Evolutionary conservation across 2,113 vertebrate species (phyloP).

Genomic region (Antigone vipio): DNA sequence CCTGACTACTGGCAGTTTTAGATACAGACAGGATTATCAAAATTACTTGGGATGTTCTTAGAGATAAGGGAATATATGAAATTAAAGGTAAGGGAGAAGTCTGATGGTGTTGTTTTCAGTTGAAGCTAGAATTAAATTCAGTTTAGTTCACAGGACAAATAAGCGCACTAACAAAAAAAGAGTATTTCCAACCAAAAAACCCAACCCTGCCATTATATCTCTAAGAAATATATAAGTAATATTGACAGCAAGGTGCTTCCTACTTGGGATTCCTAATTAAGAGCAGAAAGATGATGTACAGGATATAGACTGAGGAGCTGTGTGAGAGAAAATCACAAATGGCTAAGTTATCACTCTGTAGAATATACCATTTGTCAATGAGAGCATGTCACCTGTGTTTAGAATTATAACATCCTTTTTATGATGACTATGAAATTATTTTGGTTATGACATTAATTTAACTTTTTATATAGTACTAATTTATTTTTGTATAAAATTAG

Average conservation of each 20-base stretch:
- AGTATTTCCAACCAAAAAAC: not conserved
- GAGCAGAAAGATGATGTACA: not conserved
- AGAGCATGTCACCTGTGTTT: not conserved
- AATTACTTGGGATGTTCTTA: not conserved
- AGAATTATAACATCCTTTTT: conserved; percentile 1
- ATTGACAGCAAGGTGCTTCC: not conserved
- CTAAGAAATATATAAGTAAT: not conserved
- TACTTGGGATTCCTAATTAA: not conserved
- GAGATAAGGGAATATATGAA: not conserved
- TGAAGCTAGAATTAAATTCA: not conserved
- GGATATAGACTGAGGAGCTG: not conserved
- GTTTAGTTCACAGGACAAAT: not conserved
- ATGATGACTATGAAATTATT: not conserved
- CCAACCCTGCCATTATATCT: not conserved
- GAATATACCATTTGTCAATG: not conserved
- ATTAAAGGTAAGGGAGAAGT: not conserved
- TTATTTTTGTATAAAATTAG: conserved; percentile 25
- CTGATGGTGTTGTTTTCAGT: not conserved
- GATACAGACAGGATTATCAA: not conserved
- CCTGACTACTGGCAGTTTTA: not conserved
- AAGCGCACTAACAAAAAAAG: not conserved
- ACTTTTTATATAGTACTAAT: conserved; percentile 47
- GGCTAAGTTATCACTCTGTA: not conserved
- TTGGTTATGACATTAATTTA: conserved; percentile 13
- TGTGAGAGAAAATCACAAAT: not conserved